Evolutionary conservation across 2,888 invertebrate species (phyloP).

Genomic region (Hirtodrosophila confusa): DNA sequence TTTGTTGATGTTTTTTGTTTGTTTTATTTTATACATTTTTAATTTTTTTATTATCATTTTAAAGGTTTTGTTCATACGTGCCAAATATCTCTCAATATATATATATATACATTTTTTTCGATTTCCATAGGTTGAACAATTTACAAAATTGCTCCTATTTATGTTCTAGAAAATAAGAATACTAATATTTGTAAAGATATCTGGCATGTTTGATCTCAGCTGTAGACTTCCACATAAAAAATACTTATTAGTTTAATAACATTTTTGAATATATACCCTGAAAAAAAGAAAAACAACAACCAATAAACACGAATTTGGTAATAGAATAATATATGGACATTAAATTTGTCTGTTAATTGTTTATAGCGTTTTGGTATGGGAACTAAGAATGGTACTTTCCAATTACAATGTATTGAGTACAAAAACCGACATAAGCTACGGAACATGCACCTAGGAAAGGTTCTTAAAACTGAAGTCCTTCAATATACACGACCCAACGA

Average conservation of each 20-base stretch:
- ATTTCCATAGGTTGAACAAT: conserved; percentile 11
- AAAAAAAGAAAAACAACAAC: conserved; percentile 24
- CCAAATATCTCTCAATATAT: conserved; percentile 35
- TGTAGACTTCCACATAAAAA: conserved; percentile 14
- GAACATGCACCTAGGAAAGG: too few relatives aligned
- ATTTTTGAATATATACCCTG: conserved; percentile 13
- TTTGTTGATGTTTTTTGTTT: conserved; percentile 6
- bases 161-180: conserved; percentile 6
- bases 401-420: too few relatives aligned
- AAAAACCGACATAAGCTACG: too few relatives aligned
- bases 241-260: conserved; percentile 14
- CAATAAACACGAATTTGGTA: conserved; percentile 38
- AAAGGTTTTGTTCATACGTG: conserved; percentile 44
- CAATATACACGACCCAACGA: too few relatives aligned
- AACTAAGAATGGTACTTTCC: too few relatives aligned
- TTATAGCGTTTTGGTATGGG: too few relatives aligned
- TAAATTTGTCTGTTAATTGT: too few relatives aligned
- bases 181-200: conserved; percentile 24
- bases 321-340: background rate
- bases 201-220: conserved; percentile 50
- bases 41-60: background rate
- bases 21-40: conserved; percentile 3
- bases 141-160: conserved; percentile 13
- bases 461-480: too few relatives aligned
- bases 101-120: background rate